Percentiles rank a stretch among this genome's conserved stretches.
phyloP scores from a whole-genome alignment of 2,113 vertebrate genomes.

The Danio rerio region GRCz12tu NC_133176.1:14709501-14710000 shows the following conservation, averaged over 20 bases:
- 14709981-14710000: neutral
- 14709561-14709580: neutral
- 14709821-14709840: neutral
- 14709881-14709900: slow-evolving; percentile 47
- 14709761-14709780: neutral
- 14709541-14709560: neutral
- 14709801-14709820: slow-evolving; percentile 4
- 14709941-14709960: slow-evolving; percentile 36
- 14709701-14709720: neutral
- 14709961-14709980: slow-evolving; percentile 34
- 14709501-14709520: neutral
- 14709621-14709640: no score
- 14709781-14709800: slow-evolving; percentile 10
- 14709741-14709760: neutral
- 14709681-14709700: neutral
- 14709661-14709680: no score
- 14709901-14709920: slow-evolving; percentile 50
- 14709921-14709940: slow-evolving; percentile 50
- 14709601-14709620: no score
- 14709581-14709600: no score
- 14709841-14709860: slow-evolving; percentile 1
- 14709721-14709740: neutral
- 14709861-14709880: slow-evolving; percentile 35
- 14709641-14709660: no score
- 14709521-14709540: neutral